Base-by-base conservation (phyloP, 2,797 vertebrate genomes). In the Onychomys torridus region DNA sequence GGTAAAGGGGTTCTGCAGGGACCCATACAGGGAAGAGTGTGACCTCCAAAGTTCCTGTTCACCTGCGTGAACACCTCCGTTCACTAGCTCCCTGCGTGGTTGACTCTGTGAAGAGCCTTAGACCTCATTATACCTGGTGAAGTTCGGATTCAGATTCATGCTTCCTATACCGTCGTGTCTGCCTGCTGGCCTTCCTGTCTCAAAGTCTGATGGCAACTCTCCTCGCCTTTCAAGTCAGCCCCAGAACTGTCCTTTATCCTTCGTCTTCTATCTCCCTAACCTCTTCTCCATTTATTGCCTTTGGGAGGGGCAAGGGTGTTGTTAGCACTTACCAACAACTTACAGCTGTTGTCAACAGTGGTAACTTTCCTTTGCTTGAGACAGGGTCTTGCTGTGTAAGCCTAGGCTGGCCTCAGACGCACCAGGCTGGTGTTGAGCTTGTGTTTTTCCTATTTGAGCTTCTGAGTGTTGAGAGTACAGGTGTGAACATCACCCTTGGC, bases 91-190 rank as follows among this genome's bases (percentile, higher is more conserved):
- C 83, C 71, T 40, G 0, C 5, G 43, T 25, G 61, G 59, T 12
- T 40, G 23, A 79, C 46, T 67, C 40, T 6, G 0, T 19, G 75
- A 43, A 63, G 71, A 78, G 63, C 27, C 77, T 57, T 55, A 5
- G 61, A 16, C 82, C 49, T 52, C 83, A 25, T 43, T 7, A 4
- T 2, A 46, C 37, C 0, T 0, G 8, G 83, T 71, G 59, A 63
- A 10, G 81, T 52, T 63, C 34, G 0, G 0, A 0, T 77, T 13
- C 19, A 2, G 8, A 0, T 3, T 43, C 49, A 4, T 32, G 13
- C 34, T 27, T 32, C 87, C 46, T 78, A 6, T 10, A 0, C 61
- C n/a, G 0, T 3, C 5, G 79, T 32, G 4, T 23, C 67, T 27
- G n/a, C 77, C 63, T 21, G 49, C 69, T 11, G 34, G 10, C 49